These are phyloP conservation scores for Quadriops clusia DNA, from an alignment of 2,888 invertebrate species.

Conservation along the genomic window DNA sequence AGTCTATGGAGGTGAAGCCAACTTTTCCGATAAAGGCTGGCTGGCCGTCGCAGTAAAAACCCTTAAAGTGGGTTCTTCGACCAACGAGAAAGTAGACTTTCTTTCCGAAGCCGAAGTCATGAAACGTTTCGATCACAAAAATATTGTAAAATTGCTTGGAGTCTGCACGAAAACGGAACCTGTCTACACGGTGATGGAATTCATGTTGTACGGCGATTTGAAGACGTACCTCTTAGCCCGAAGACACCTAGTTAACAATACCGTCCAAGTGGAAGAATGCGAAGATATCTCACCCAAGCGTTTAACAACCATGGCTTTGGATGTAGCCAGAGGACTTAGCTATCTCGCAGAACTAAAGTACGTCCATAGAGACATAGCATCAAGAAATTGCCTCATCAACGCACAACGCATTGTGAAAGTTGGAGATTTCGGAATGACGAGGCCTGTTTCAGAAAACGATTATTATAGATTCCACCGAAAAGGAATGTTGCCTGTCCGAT, in stretches of 20 bases:
- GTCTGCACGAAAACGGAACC: constrained; percentile 82
- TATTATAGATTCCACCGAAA: constrained; percentile 82
- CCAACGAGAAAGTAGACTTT: constrained; percentile 83
- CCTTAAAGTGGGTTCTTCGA: constrained; percentile 66
- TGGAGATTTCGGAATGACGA: constrained; percentile 90
- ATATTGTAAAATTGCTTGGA: constrained; percentile 73
- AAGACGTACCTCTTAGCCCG: constrained; percentile 80
- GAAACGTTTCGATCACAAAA: constrained; percentile 85
- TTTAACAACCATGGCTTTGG: constrained; percentile 77
- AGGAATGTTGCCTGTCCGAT: constrained; percentile 78
- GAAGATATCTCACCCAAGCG: constrained; percentile 70
- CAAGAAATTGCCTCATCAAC: constrained; percentile 57
- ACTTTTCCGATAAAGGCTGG: constrained; percentile 56
- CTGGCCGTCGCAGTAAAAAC: constrained; percentile 82
- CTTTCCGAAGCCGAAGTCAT: constrained; percentile 87
- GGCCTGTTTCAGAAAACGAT: constrained; percentile 76
- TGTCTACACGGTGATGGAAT: constrained; percentile 87
- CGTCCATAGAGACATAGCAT: constrained; percentile 80
- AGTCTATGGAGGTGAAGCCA: constrained; percentile 83
- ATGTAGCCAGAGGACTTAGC: constrained; percentile 72
- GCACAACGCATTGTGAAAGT: constrained; percentile 63
- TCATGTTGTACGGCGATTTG: constrained; percentile 85
- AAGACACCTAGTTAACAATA: constrained; percentile 64
- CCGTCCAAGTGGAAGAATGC: constrained; percentile 45
- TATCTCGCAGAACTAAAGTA: constrained; percentile 77